A percentile compares a stretch with the other conserved stretches of the same genome.
These are phyloP conservation scores for Phaedon cochleariae DNA, from an alignment of 2,888 invertebrate species.

Conservation along the genomic window DNA sequence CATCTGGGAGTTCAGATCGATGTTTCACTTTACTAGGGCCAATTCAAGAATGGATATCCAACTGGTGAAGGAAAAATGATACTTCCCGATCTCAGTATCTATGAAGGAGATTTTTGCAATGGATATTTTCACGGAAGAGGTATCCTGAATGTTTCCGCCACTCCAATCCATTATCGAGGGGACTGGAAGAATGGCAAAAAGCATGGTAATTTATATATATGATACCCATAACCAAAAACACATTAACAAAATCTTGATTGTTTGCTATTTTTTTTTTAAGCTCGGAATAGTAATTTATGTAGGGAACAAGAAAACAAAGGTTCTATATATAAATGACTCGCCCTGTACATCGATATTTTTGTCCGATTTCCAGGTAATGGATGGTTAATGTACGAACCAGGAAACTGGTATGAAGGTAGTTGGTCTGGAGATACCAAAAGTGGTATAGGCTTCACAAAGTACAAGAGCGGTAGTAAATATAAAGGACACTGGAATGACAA, in stretches of 20 bases:
- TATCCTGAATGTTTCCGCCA: slow-evolving; percentile 47
- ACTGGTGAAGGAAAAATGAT: slow-evolving; percentile 66
- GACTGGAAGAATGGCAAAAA: slow-evolving; percentile 59
- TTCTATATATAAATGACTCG: no score
- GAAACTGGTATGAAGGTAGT: slow-evolving; percentile 61
- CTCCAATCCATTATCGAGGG: slow-evolving; percentile 57
- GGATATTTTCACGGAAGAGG: slow-evolving; percentile 65
- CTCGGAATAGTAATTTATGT: no score
- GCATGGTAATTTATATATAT: slow-evolving; percentile 50
- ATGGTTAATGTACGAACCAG: slow-evolving; percentile 55
- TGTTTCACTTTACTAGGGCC: slow-evolving; percentile 62
- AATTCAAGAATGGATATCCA: slow-evolving; percentile 67
- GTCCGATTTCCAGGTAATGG: slow-evolving; percentile 58
- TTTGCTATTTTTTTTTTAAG: no score
- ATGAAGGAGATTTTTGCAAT: slow-evolving; percentile 67
- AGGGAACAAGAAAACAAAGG: no score
- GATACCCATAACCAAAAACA: no score
- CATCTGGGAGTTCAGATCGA: no score
- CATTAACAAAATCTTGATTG: no score
- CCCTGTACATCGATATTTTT: no score
- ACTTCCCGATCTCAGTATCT: slow-evolving; percentile 68
- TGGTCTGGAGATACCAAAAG: slow-evolving; percentile 60
- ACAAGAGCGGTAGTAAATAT: slow-evolving; percentile 66
- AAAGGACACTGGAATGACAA: slow-evolving; percentile 67
- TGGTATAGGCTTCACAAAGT: slow-evolving; percentile 66